These are phyloP conservation scores for Mormyrus lacerda DNA, from an alignment of 2,113 vertebrate genomes.

Conservation along the genomic window DNA sequence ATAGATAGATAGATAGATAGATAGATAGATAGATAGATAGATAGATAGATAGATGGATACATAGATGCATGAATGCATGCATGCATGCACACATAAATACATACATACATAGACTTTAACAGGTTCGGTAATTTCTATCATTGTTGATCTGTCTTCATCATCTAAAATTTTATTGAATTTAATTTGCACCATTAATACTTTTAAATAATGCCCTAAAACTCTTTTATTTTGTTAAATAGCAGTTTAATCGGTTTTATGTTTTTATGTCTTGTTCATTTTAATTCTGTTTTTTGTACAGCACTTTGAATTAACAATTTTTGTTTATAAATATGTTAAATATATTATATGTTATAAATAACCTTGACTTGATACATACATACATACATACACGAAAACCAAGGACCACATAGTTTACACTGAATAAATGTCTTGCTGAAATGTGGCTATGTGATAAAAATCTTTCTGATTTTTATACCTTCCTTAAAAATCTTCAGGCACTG, in stretches of 20 bases:
- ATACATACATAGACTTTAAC: background rate
- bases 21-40: background rate
- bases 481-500: conserved; percentile 53
- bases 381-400: background rate
- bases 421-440: background rate
- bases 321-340: background rate
- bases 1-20: background rate
- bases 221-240: background rate
- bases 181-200: background rate
- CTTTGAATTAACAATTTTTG: background rate
- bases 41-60: background rate
- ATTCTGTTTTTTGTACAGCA: background rate
- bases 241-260: background rate
- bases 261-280: background rate
- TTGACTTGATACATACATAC: background rate
- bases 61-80: background rate
- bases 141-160: background rate
- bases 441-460: too few relatives aligned
- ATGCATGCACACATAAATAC: too few relatives aligned
- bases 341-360: background rate
- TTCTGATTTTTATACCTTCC: too few relatives aligned
- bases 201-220: background rate
- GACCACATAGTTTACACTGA: background rate
- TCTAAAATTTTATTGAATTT: background rate
- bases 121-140: background rate